These are phyloP conservation scores for Hypomecis punctinalis DNA, from an alignment of 2,888 invertebrate species.

Conservation along the genomic window DNA sequence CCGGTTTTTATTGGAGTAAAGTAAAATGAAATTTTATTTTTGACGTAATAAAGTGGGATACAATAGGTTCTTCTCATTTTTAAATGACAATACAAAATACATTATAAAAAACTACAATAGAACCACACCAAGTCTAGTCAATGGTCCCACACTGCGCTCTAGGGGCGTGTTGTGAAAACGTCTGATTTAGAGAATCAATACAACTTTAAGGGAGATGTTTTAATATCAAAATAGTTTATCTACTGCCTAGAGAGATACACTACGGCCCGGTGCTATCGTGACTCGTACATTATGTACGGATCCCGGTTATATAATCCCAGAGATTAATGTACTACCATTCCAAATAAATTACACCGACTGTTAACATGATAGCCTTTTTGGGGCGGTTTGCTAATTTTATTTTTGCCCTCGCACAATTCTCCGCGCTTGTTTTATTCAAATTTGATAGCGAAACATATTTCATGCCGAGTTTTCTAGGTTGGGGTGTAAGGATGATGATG, in stretches of 20 bases:
- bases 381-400: constrained; percentile 61
- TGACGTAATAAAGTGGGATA: no score
- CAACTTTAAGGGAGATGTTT: no score
- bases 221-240: not conserved
- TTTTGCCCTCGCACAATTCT: constrained; percentile 45
- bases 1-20: no score
- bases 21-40: no score
- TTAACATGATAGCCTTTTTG: constrained; percentile 53
- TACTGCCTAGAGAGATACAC: constrained; percentile 17
- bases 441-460: constrained; percentile 75
- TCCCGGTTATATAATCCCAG: constrained; percentile 43
- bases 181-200: no score
- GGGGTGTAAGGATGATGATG: constrained; percentile 48
- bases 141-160: no score
- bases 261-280: constrained; percentile 39
- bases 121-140: no score
- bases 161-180: no score
- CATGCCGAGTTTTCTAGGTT: constrained; percentile 66
- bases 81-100: no score
- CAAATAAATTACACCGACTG: constrained; percentile 58
- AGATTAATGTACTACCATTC: constrained; percentile 56
- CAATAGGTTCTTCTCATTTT: no score
- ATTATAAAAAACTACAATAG: no score
- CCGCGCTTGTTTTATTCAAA: constrained; percentile 60
- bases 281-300: constrained; percentile 43